phyloP scores from a whole-genome alignment of 2,797 vertebrate genomes.

The Gorsachius magnificus region DNA sequence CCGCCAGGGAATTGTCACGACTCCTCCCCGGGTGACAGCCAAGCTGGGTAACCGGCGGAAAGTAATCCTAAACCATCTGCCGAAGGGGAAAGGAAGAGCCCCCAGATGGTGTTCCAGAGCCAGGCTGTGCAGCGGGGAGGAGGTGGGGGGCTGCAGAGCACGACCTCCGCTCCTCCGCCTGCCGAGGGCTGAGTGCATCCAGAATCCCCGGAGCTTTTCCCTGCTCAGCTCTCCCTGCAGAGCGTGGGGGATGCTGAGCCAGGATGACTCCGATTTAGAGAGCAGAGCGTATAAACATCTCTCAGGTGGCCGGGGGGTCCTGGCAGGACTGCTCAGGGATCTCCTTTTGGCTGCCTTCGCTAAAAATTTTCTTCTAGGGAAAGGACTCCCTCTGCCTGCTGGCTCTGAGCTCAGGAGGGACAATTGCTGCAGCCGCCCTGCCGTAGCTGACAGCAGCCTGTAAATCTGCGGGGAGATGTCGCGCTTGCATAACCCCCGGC shows the following conservation, averaged over 20 bases:
- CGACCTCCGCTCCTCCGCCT: neutral
- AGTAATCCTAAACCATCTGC: neutral
- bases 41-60: neutral
- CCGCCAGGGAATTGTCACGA: neutral
- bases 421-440: conserved; percentile 5
- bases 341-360: conserved; percentile 20
- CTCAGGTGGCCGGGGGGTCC: neutral
- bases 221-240: neutral
- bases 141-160: neutral
- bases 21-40: neutral
- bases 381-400: conserved; percentile 70
- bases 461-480: neutral
- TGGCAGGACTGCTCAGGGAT: conserved; percentile 13
- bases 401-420: neutral
- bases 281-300: neutral
- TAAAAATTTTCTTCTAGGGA: conserved; percentile 33
- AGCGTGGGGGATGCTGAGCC: neutral
- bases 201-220: neutral
- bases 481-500: neutral
- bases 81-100: neutral
- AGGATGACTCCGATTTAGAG: neutral
- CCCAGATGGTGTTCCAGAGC: neutral
- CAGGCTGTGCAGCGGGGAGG: neutral
- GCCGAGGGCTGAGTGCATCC: neutral
- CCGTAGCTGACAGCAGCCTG: neutral